A percentile compares a stretch with the other conserved stretches of the same genome.
Conservation (phyloP, 2,888 invertebrate genomes). For the Latrodectus elegans region DNA sequence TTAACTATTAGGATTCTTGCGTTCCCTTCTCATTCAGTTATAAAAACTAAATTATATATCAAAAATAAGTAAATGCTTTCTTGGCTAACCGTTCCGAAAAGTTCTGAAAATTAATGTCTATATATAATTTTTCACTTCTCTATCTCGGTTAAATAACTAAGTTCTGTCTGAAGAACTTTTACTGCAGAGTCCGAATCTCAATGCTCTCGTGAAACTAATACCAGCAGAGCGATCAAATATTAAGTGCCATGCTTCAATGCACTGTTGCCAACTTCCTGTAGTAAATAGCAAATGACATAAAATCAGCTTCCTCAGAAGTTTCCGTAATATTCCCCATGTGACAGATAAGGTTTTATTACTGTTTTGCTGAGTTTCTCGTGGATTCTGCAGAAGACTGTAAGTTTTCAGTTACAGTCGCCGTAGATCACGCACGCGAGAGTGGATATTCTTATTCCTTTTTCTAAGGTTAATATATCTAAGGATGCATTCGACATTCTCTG, state of each 20-base stretch:
- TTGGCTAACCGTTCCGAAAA: too few species aligned
- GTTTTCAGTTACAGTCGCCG: conserved; percentile 3
- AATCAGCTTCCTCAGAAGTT: conserved; percentile 19
- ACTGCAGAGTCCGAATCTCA: conserved; percentile 24
- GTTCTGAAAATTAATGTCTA: too few species aligned
- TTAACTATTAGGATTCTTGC: too few species aligned
- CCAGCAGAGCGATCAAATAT: conserved; percentile 21
- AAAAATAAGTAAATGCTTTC: too few species aligned
- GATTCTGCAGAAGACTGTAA: neutral
- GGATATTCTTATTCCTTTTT: too few species aligned
- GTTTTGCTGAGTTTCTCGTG: conserved; percentile 22
- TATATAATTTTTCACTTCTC: too few species aligned
- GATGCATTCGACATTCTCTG: too few species aligned
- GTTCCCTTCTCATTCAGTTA: too few species aligned
- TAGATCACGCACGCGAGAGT: too few species aligned
- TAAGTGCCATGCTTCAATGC: conserved; percentile 3
- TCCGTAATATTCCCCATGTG: conserved; percentile 48
- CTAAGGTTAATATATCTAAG: conserved; percentile 26
- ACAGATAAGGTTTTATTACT: conserved; percentile 55
- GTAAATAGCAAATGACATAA: conserved; percentile 18
- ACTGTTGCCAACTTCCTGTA: conserved; percentile 17
- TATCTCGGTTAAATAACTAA: too few species aligned
- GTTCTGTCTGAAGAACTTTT: conserved; percentile 35
- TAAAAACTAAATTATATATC: too few species aligned
- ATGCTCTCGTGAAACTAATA: conserved; percentile 49